A percentile compares a stretch with the other conserved stretches of the same genome.
phyloP scores from a whole-genome alignment of 2,797 vertebrate species.

The Gobio occitaniae region DNA sequence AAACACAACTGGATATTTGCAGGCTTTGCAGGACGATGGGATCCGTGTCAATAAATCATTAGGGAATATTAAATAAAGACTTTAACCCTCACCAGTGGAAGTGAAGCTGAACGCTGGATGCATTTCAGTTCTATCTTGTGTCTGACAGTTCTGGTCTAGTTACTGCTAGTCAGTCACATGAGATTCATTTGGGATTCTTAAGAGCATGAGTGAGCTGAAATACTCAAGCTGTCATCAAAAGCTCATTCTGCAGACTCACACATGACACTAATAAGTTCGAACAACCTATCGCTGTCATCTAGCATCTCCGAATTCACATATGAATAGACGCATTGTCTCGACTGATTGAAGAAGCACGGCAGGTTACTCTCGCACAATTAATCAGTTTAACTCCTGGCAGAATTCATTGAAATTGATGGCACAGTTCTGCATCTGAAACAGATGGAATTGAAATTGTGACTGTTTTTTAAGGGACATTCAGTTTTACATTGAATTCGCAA shows the following conservation, averaged over 20 bases:
- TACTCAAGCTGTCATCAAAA: constrained; percentile 52
- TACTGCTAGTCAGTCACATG: constrained; percentile 39
- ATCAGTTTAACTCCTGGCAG: neutral
- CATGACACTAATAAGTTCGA: constrained; percentile 22
- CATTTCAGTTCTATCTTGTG: constrained; percentile 8
- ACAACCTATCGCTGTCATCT: constrained; percentile 39
- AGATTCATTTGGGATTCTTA: constrained; percentile 9
- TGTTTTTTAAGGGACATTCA: neutral
- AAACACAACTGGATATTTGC: constrained; percentile 4
- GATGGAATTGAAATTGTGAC: neutral
- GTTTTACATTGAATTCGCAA: neutral
- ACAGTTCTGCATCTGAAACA: neutral
- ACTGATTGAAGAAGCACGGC: constrained; percentile 10
- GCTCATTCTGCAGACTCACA: constrained; percentile 31
- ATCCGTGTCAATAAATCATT: neutral
- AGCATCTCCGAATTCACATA: constrained; percentile 23
- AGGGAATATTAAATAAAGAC: neutral
- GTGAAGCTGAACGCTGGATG: neutral
- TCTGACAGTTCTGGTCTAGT: constrained; percentile 23
- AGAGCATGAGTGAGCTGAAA: constrained; percentile 13
- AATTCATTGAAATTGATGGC: neutral
- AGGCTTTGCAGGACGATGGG: neutral
- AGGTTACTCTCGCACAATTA: constrained; percentile 32
- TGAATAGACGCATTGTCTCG: constrained; percentile 50
- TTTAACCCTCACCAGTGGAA: neutral